These are phyloP conservation scores for Petrolisthes manimaculis DNA, from an alignment of 2,888 invertebrate genomes.

Conservation along the genomic window DNA sequence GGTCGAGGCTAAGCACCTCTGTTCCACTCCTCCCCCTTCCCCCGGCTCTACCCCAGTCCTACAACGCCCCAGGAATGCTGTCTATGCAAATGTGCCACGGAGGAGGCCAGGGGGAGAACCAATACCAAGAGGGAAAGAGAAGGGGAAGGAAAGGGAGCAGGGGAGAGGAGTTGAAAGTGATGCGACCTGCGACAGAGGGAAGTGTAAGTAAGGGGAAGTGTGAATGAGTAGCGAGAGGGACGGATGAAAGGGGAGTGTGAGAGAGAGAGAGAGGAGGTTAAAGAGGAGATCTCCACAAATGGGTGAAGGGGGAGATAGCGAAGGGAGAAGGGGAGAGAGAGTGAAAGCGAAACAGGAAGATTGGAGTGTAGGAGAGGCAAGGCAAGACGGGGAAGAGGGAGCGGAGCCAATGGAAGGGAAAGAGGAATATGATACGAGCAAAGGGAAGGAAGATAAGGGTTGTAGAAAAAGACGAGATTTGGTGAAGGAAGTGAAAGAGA, in stretches of 20 bases:
- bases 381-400: background rate
- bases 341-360: background rate
- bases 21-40: background rate
- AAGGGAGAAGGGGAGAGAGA: background rate
- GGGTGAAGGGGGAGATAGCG: background rate
- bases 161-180: slow-evolving; percentile 7
- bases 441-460: background rate
- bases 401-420: background rate
- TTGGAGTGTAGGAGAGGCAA: background rate
- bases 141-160: background rate
- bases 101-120: slow-evolving; percentile 16
- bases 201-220: background rate
- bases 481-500: background rate
- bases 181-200: background rate
- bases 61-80: slow-evolving; percentile 25
- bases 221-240: background rate
- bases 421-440: background rate
- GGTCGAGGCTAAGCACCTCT: slow-evolving; percentile 22
- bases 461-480: background rate
- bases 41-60: slow-evolving; percentile 1
- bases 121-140: background rate
- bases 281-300: background rate
- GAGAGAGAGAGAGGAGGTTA: slow-evolving; percentile 1
- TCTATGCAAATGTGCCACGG: slow-evolving; percentile 36
- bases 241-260: background rate